These are phyloP conservation scores for Heliconius eleuchia DNA, from an alignment of 1,140 invertebrate genomes.

Conservation along the genomic window DNA sequence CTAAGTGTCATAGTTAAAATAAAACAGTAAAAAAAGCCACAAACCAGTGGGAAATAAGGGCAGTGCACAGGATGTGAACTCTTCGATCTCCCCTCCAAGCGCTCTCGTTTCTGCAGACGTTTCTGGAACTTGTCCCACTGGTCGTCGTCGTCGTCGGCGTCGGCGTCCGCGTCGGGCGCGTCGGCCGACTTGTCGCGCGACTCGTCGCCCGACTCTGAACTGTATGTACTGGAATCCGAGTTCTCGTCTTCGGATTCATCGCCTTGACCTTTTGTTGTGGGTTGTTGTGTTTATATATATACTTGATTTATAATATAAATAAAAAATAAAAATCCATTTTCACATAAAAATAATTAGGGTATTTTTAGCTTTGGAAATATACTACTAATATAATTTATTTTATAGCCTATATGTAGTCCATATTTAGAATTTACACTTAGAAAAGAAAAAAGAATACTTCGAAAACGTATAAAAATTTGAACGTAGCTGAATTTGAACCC, in stretches of 20 bases:
- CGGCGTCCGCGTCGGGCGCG: constrained; percentile 79
- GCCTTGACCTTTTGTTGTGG: constrained; percentile 30
- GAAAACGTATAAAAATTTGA: too few species aligned
- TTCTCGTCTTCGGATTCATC: constrained; percentile 65
- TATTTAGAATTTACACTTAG: too few species aligned
- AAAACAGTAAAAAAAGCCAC: not conserved
- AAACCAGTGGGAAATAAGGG: constrained; percentile 91
- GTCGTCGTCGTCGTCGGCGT: constrained; percentile 86
- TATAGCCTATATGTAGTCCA: too few species aligned
- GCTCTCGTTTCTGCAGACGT: constrained; percentile 90
- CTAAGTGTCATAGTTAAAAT: not conserved
- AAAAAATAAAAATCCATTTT: too few species aligned
- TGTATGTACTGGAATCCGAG: constrained; percentile 56
- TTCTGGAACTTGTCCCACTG: constrained; percentile 90
- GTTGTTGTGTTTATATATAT: not conserved
- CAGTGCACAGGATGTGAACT: constrained; percentile 97
- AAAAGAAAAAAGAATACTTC: too few species aligned
- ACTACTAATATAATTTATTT: too few species aligned
- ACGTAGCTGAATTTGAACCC: too few species aligned
- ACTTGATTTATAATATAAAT: not conserved
- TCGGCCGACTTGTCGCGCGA: constrained; percentile 82
- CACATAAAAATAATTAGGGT: too few species aligned
- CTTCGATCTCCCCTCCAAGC: constrained; percentile 96
- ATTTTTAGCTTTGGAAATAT: too few species aligned
- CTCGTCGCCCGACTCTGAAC: constrained; percentile 72